Conservation (phyloP, 1,140 invertebrate species). For the Eubasilissa regina region DNA sequence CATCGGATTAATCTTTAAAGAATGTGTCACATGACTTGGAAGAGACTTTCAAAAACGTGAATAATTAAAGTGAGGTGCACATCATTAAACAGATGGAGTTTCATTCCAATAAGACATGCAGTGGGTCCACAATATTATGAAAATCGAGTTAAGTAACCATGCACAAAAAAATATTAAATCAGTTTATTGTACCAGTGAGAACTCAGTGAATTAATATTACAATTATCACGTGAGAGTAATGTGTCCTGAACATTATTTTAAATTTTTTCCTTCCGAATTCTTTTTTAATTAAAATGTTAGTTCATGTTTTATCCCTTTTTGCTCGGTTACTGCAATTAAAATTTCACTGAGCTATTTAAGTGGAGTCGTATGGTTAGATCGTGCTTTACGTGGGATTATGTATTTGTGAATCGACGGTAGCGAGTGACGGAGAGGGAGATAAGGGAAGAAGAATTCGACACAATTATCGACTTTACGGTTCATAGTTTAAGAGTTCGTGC, state of each 20-base stretch:
- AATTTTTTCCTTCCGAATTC: too few relatives aligned
- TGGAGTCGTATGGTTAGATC: not conserved
- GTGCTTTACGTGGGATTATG: slow-evolving; percentile 26
- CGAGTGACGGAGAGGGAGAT: slow-evolving; percentile 7
- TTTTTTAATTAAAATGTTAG: not conserved
- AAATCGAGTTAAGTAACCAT: too few relatives aligned
- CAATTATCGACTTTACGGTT: slow-evolving; percentile 36
- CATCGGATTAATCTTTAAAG: not conserved
- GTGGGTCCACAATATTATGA: too few relatives aligned
- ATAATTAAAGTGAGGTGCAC: not conserved
- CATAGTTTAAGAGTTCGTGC: slow-evolving; percentile 20
- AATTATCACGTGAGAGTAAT: too few relatives aligned
- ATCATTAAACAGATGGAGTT: not conserved
- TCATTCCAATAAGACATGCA: not conserved
- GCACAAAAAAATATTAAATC: too few relatives aligned
- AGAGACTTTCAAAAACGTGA: not conserved
- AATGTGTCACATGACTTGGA: slow-evolving; percentile 1
- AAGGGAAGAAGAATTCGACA: slow-evolving; percentile 25
- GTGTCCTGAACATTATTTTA: too few relatives aligned
- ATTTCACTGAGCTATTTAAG: not conserved
- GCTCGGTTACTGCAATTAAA: slow-evolving; percentile 15
- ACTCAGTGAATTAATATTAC: too few relatives aligned
- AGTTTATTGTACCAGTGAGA: too few relatives aligned
- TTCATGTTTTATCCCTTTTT: slow-evolving; percentile 7
- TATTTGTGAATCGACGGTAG: slow-evolving; percentile 23